These are phyloP conservation scores for Diploscapter pachys DNA, from an alignment of 1,140 invertebrate genomes.

Conservation along the genomic window DNA sequence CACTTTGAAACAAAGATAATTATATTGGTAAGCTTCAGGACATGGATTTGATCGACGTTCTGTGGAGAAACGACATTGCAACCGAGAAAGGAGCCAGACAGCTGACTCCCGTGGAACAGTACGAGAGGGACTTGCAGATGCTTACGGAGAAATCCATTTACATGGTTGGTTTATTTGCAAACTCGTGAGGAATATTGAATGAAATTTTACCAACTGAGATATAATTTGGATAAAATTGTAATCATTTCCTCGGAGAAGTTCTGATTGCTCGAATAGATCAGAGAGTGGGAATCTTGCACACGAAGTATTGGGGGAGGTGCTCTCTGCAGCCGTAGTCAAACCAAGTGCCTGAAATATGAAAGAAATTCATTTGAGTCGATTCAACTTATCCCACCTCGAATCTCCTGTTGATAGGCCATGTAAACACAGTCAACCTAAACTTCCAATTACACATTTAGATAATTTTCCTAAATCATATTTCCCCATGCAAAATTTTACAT, in stretches of 20 bases:
- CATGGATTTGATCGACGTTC: conserved; percentile 54
- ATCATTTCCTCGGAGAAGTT: neutral
- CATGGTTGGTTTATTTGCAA: conserved; percentile 27
- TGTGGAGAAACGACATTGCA: conserved; percentile 55
- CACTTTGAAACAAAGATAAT: neutral
- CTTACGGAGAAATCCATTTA: conserved; percentile 50
- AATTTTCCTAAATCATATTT: too few species aligned
- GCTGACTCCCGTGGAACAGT: conserved; percentile 38
- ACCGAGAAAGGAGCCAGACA: conserved; percentile 42
- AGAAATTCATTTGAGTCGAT: too few species aligned
- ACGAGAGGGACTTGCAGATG: conserved; percentile 54
- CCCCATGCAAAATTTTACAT: too few species aligned
- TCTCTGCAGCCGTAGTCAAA: conserved; percentile 50
- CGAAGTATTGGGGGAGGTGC: conserved; percentile 52
- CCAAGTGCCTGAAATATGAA: conserved; percentile 43
- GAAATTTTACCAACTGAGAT: neutral
- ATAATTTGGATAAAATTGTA: too few species aligned
- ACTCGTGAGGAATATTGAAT: neutral
- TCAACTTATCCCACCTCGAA: neutral
- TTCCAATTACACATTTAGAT: neutral
- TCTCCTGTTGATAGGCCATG: conserved; percentile 54
- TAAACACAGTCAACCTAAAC: conserved; percentile 46
- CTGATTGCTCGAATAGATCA: neutral
- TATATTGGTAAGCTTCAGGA: conserved; percentile 38
- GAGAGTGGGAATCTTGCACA: conserved; percentile 44